Conservation (phyloP, 1,140 invertebrate genomes). For the Drosophila orosa region DNA sequence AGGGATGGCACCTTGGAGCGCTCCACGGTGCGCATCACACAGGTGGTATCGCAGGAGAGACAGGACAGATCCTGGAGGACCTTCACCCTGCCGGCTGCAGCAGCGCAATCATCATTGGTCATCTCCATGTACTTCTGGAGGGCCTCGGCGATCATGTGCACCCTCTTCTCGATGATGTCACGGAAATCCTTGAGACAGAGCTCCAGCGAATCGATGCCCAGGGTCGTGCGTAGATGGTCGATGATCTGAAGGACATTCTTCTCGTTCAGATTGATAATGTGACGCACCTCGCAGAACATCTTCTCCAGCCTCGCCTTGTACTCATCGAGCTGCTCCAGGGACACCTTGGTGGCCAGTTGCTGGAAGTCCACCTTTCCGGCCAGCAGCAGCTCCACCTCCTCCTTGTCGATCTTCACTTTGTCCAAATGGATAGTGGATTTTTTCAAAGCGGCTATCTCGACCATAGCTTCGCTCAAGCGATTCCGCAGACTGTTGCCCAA, state of each 20-base stretch:
- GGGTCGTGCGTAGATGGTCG: slow-evolving; percentile 88
- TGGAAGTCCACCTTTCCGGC: slow-evolving; percentile 89
- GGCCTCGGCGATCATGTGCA: slow-evolving; percentile 87
- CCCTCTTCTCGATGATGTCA: slow-evolving; percentile 87
- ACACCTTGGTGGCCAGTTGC: slow-evolving; percentile 88
- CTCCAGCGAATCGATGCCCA: slow-evolving; percentile 89
- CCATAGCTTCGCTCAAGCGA: slow-evolving; percentile 22
- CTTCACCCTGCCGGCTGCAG: slow-evolving; percentile 88
- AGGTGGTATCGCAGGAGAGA: slow-evolving; percentile 90
- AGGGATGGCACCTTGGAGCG: slow-evolving; percentile 84
- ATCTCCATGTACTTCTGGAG: slow-evolving; percentile 85
- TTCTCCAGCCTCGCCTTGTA: slow-evolving; percentile 87
- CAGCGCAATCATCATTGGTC: slow-evolving; percentile 86
- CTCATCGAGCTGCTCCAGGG: slow-evolving; percentile 88
- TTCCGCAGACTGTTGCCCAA: slow-evolving; percentile 7
- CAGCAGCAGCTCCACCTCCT: slow-evolving; percentile 88
- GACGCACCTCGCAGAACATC: slow-evolving; percentile 87
- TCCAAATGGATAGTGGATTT: slow-evolving; percentile 49
- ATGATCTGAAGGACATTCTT: slow-evolving; percentile 87
- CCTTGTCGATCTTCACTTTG: slow-evolving; percentile 86
- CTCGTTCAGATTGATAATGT: slow-evolving; percentile 87
- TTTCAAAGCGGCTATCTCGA: slow-evolving; percentile 40
- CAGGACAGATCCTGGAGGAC: slow-evolving; percentile 89
- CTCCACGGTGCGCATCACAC: slow-evolving; percentile 88
- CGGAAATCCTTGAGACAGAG: slow-evolving; percentile 88